Base-by-base conservation (phyloP, 2,888 invertebrate species). In the Chalcosyrphus nemorum region DNA sequence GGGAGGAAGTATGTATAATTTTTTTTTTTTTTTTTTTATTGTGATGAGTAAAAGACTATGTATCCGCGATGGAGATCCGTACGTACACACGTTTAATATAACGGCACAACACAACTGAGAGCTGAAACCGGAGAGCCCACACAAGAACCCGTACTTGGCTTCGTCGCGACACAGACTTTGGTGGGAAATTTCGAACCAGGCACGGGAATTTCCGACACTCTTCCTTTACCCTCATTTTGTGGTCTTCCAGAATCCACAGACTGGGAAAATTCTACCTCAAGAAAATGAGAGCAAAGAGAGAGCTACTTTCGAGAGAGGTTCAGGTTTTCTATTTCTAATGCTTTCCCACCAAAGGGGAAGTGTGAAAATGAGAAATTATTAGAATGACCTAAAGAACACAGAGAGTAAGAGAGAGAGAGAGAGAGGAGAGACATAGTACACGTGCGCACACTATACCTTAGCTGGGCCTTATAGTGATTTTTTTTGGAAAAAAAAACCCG, bases 31-130 rank as follows among this genome's bases (percentile, higher is more conserved):
- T 50, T 78, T 61, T 75, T 70, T 75, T 75, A 63, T 75, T 78
- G 11, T 84, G 15, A 75, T 74, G 52, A 65, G 56, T 61, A 57
- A 68, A 72, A 76, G 45, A 43, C 29, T 50, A 21, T 80, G 63
- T 70, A 74, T 75, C 80, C 80, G 80, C 84, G 84, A 75, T 63
- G 52, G 59, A 80, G 70, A 68, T 80, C 81, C 85, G 88, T 88
- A 88, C 89, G 88, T 88, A 88, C 87, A 88, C 87, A 90, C 90
- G 90, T 90, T 88, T 87, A 89, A 88, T 88, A 88, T 87, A 87
- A 86, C 88, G 89, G 89, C 90, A 90, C 89, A 89, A 90, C 90
- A 90, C 90, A 90, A 90, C 88, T 90, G 90, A 90, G 90, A 89
- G 90, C 90, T 90, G 88, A 90, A 90, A 88, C 88, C 86, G 88